Evolutionary conservation across 1,140 invertebrate genomes (phyloP).

Genomic region (Chironomus striatipennis): DNA sequence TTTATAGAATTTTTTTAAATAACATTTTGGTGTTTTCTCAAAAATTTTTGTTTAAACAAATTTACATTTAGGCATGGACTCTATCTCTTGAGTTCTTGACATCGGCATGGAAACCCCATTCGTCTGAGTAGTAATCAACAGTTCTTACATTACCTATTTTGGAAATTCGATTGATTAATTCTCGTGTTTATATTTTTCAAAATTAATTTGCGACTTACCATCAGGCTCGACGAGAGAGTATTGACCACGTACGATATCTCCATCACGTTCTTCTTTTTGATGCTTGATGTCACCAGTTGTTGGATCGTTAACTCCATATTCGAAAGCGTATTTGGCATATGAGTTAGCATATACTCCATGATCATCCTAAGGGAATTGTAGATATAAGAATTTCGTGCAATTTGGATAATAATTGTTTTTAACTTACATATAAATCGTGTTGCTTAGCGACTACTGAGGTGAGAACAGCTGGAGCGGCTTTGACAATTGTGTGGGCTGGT

Average conservation of each 20-base stretch:
- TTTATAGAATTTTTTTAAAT: too few species aligned
- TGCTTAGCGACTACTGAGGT: neutral
- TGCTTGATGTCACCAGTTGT: constrained; percentile 45
- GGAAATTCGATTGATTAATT: too few species aligned
- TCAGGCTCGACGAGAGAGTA: constrained; percentile 59
- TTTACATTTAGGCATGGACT: neutral
- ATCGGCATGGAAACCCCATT: constrained; percentile 16
- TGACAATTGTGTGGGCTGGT: neutral
- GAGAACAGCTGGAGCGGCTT: constrained; percentile 3
- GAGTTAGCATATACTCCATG: constrained; percentile 31
- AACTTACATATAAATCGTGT: neutral
- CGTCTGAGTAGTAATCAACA: constrained; percentile 9
- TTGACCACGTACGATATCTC: constrained; percentile 48
- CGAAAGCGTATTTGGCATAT: constrained; percentile 45
- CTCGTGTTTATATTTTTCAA: neutral
- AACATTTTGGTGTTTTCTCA: too few species aligned
- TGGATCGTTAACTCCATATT: constrained; percentile 46
- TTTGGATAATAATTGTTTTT: neutral
- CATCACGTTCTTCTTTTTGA: constrained; percentile 44
- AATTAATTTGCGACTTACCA: neutral
- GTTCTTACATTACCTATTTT: neutral
- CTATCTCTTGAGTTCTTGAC: neutral
- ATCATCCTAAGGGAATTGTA: constrained; percentile 40
- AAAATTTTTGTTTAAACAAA: too few species aligned
- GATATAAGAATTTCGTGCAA: neutral